Evolutionary conservation across 2,113 vertebrate genomes (phyloP).

Genomic region (Trachemys scripta): DNA sequence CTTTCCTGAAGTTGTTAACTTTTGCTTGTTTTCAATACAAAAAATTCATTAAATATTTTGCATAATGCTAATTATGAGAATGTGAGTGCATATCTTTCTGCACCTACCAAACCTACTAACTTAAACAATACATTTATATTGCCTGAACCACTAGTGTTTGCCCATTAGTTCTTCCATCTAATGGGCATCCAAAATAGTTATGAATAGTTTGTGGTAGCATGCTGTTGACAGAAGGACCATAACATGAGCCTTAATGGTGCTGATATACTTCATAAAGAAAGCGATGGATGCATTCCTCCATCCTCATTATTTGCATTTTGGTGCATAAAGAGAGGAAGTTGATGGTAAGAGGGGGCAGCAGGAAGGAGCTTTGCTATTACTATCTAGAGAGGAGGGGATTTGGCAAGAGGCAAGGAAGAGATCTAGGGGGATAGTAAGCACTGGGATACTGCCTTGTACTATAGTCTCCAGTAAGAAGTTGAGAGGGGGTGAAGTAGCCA

Average conservation of each 20-base stretch:
- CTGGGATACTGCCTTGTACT: no score
- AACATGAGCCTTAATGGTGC: not conserved
- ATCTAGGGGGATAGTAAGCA: no score
- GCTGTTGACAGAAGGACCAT: not conserved
- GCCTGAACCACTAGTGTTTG: not conserved
- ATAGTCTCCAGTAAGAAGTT: no score
- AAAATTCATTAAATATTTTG: not conserved
- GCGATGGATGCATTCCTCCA: no score
- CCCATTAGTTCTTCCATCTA: not conserved
- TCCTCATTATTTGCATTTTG: no score
- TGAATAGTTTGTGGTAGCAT: not conserved
- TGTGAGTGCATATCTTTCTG: accelerated
- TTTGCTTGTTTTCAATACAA: not conserved
- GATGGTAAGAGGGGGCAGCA: no score
- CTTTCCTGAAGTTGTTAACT: not conserved
- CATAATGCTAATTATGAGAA: not conserved
- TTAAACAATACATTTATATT: not conserved
- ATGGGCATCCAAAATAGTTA: not conserved
- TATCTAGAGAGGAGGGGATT: no score
- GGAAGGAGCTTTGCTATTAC: no score
- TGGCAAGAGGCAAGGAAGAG: no score
- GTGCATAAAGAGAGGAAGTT: no score
- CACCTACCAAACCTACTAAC: not conserved
- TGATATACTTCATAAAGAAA: not conserved
- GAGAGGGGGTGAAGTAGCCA: no score